phyloP scores from a whole-genome alignment of 2,113 vertebrate species.

The Chroicocephalus ridibundus region DNA sequence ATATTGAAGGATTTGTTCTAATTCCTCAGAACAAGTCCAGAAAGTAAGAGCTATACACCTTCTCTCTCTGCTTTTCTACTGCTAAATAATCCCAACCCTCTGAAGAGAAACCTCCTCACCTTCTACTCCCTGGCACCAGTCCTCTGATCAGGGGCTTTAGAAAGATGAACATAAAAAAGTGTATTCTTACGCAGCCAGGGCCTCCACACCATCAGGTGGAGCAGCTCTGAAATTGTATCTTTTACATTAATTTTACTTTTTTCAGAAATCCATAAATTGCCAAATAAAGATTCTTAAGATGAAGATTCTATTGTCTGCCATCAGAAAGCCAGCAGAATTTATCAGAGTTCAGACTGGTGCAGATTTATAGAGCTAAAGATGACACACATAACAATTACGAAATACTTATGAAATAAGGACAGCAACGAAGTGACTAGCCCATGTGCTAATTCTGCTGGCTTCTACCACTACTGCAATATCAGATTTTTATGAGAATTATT shows the following conservation, averaged over 20 bases:
- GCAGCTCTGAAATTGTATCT: background rate
- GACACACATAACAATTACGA: background rate
- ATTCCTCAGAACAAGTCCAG: background rate
- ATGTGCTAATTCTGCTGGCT: background rate
- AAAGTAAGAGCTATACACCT: background rate
- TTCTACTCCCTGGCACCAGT: background rate
- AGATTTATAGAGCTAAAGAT: background rate
- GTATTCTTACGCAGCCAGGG: background rate
- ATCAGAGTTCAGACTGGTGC: background rate
- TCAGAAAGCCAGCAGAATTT: background rate
- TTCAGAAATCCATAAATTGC: background rate
- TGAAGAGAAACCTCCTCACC: background rate
- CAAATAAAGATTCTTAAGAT: background rate
- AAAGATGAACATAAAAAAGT: background rate
- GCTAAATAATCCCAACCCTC: background rate
- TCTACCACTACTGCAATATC: background rate
- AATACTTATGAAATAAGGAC: background rate
- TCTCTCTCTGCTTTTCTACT: background rate
- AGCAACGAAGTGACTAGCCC: background rate
- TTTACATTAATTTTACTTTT: background rate
- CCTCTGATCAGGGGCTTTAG: background rate
- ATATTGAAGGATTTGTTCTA: background rate
- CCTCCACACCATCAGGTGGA: background rate
- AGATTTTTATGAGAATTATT: background rate
- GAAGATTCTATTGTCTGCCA: background rate